phyloP scores from a whole-genome alignment of 2,113 vertebrate genomes.

The Oncorhynchus nerka region DNA sequence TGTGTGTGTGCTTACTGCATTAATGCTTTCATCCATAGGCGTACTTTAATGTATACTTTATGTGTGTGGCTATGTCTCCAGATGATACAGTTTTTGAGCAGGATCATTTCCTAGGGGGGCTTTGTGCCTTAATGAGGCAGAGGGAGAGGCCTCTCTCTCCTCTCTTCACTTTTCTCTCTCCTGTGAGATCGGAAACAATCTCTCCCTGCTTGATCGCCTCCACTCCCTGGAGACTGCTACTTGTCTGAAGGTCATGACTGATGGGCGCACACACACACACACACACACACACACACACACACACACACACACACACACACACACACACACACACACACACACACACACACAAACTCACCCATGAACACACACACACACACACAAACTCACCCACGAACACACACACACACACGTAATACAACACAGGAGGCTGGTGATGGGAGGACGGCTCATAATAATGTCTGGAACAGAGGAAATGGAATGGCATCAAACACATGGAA shows the following conservation, averaged over 20 bases:
- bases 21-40: not conserved
- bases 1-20: not conserved
- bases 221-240: constrained; percentile 9
- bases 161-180: not conserved
- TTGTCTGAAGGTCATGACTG: constrained; percentile 10
- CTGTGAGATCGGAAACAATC: no score
- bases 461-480: no score
- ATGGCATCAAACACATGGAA: no score
- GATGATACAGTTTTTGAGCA: no score
- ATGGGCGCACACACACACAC: no score
- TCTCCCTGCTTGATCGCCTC: constrained; percentile 18
- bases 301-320: not conserved
- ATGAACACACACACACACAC: not conserved
- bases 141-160: no score
- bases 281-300: not conserved
- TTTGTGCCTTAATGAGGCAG: no score
- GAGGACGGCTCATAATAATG: no score
- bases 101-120: no score
- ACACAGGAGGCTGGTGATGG: not conserved
- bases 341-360: not conserved
- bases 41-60: not conserved
- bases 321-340: not conserved
- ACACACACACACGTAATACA: constrained; percentile 4
- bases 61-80: not conserved
- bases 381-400: not conserved